Percentiles rank a stretch among this genome's conserved stretches.
These are phyloP conservation scores for Spatula clypeata DNA, from an alignment of 2,797 vertebrate species.

Conservation along the genomic window DNA sequence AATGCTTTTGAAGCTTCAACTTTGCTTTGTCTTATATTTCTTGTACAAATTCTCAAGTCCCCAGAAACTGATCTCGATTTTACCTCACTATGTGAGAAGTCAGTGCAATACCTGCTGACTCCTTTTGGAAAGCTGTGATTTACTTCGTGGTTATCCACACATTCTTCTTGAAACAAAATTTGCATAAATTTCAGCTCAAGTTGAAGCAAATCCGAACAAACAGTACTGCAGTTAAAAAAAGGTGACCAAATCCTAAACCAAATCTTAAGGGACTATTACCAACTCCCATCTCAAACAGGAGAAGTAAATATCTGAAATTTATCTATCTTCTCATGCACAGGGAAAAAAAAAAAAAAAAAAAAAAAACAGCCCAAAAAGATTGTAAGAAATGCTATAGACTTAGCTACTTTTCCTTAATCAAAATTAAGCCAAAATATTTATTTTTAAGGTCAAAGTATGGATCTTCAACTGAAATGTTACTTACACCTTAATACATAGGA, in stretches of 20 bases:
- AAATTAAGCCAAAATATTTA: neutral
- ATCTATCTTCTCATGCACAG: rapidly evolving
- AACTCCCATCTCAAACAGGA: neutral
- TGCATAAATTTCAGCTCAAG: neutral
- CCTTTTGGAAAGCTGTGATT: neutral
- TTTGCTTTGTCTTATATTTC: neutral
- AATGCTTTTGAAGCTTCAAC: neutral
- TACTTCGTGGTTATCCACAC: neutral
- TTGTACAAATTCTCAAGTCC: neutral
- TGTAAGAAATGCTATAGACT: neutral
- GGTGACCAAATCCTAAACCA: neutral
- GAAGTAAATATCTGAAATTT: neutral
- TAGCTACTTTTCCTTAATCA: neutral
- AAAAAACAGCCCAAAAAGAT: neutral
- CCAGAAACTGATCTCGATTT: rapidly evolving
- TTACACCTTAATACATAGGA: neutral
- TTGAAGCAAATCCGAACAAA: neutral
- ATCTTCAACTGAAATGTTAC: neutral
- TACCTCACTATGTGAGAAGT: neutral
- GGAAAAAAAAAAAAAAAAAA: neutral
- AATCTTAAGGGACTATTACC: neutral
- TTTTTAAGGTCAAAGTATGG: neutral
- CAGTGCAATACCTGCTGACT: neutral
- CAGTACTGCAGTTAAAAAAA: rapidly evolving
- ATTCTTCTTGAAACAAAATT: neutral